Percentiles rank a stretch among this genome's conserved stretches.
phyloP scores from a whole-genome alignment of 1,140 invertebrate genomes.

The Diuraphis noxia region DNA sequence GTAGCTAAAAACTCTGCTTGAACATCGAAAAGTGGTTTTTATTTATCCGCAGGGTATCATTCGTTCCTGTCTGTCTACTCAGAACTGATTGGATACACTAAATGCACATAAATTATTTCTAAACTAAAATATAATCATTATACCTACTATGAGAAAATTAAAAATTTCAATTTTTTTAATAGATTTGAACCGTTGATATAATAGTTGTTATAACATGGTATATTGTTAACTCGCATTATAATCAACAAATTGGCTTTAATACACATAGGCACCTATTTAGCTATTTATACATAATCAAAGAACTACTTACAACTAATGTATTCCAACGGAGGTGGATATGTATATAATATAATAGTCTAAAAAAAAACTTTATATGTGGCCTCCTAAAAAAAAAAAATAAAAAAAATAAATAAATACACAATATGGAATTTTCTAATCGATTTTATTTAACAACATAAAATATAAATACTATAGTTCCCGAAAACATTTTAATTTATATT shows the following conservation, averaged over 20 bases:
- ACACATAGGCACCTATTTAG: neutral
- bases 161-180: neutral
- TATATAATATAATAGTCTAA: neutral
- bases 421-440: neutral
- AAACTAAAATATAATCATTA: conserved; percentile 12
- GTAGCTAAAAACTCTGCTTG: conserved; percentile 32
- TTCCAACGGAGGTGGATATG: neutral
- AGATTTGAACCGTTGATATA: neutral
- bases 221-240: neutral
- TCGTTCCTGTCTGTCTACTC: conserved; percentile 11
- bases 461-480: neutral
- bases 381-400: neutral
- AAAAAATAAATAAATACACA: too few species aligned
- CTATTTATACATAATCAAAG: neutral
- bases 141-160: neutral
- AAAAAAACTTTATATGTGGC: neutral
- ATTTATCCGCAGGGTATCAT: conserved; percentile 29
- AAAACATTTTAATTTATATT: neutral
- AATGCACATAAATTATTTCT: neutral
- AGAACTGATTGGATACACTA: conserved; percentile 4
- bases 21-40: conserved; percentile 30
- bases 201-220: neutral
- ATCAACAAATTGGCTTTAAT: neutral
- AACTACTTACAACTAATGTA: neutral
- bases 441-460: neutral